Conservation (phyloP, 1,140 invertebrate genomes). For the Nasonia longicornis region DNA sequence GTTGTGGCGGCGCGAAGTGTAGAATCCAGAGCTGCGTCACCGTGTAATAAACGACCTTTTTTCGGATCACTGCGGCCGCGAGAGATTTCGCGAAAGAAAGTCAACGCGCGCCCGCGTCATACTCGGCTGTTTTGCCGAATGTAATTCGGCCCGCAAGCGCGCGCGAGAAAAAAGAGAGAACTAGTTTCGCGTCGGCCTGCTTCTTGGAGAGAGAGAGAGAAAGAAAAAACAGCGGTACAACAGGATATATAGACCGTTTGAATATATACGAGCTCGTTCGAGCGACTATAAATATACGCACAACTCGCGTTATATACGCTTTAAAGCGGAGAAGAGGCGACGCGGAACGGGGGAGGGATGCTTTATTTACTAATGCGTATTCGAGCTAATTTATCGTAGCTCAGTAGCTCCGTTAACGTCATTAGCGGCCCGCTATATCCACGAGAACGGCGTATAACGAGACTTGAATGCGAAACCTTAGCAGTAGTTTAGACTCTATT, state of each 20-base stretch:
- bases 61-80: too few species aligned
- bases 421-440: too few species aligned
- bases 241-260: background rate
- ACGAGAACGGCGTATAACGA: too few species aligned
- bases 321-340: background rate
- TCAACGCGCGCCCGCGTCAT: too few species aligned
- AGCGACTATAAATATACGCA: background rate
- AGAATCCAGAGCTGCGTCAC: background rate
- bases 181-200: background rate
- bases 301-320: background rate
- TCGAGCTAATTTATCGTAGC: background rate
- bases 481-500: too few species aligned
- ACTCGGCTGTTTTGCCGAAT: too few species aligned
- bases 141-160: background rate
- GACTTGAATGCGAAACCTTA: too few species aligned
- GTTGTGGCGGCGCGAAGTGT: background rate
- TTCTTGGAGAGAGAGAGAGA: background rate
- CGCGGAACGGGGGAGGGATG: background rate
- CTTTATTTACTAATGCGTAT: constrained; percentile 1
- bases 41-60: too few species aligned
- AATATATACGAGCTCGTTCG: background rate
- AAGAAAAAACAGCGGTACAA: background rate
- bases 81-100: too few species aligned
- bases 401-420: background rate
- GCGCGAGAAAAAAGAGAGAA: background rate